Base-by-base conservation (phyloP, 2,797 vertebrate genomes). In the Ispidina lecontei region DNA sequence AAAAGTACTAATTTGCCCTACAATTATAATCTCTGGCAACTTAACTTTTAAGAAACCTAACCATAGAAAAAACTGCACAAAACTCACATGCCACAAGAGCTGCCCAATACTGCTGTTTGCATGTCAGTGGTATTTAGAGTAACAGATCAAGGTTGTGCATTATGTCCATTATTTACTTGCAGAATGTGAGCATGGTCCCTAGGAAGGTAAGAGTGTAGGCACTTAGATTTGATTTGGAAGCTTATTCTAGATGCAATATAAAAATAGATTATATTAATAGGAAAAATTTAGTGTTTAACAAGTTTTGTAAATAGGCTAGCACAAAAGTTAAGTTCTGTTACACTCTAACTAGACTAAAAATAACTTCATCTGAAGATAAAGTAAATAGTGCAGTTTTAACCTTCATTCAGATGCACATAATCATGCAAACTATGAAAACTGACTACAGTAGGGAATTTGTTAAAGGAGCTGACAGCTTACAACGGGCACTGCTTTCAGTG, bases 181-280 rank as follows among this genome's bases (percentile, higher is more conserved):
- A 76, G 87, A 80, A 51, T 4, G 65, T 28, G 81, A 90, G 51
- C 19, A 51, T 0, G 1, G 92, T 89, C 94, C 87, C 63, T 23
- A 6, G 10, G 54, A 96, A 93, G 91, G 82, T 62, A 84, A n/a
- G 73, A 94, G 90, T 75, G 90, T 75, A 98, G 97, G 97, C 97
- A 98, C 98, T 98, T 98, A 86, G 52, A 95, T 93, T 81, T 75
- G 80, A 78, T 93, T 68, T 74, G 77, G 92, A 95, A 97, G 95
- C 95, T 97, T 93, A 87, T 83, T 95, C 80, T 93, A 97, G 82
- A 89, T 93, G 75, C 93, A 91, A 82, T 98, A 98, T 73, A 98
- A 98, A 98, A 98, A 98, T 98, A 98, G 97, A 97, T 97, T 87
- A 94, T 96, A 97, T 97, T 97, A 97, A 97, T 92, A 97, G 96